These are phyloP conservation scores for Labroides dimidiatus DNA, from an alignment of 2,797 vertebrate genomes.

Conservation along the genomic window DNA sequence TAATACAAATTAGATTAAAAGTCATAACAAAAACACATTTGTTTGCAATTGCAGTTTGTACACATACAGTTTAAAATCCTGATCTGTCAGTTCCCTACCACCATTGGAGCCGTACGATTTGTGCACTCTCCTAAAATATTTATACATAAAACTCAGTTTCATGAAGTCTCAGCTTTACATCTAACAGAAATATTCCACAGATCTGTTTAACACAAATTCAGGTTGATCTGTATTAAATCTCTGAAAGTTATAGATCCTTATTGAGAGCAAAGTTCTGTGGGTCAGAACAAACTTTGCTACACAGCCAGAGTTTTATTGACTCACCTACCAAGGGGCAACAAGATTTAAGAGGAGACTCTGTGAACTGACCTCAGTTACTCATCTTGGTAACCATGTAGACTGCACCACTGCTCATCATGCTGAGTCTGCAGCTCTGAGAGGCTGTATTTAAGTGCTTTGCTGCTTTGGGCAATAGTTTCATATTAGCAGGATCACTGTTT, in stretches of 20 bases:
- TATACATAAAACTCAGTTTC: conserved; percentile 10
- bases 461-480: background rate
- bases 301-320: conserved; percentile 4
- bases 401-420: background rate
- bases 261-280: background rate
- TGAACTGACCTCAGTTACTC: background rate
- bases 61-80: background rate
- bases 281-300: conserved; percentile 24
- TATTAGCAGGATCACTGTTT: background rate
- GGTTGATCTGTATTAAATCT: conserved; percentile 16
- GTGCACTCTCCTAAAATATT: conserved; percentile 30
- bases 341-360: conserved; percentile 6
- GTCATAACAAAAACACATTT: background rate
- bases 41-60: background rate
- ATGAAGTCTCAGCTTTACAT: background rate
- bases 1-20: background rate
- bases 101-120: conserved; percentile 17
- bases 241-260: conserved; percentile 19
- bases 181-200: conserved; percentile 25
- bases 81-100: background rate
- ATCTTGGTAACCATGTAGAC: background rate
- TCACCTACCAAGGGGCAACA: background rate
- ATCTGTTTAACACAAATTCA: conserved; percentile 6
- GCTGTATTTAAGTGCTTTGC: background rate
- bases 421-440: background rate